A percentile compares a stretch with the other conserved stretches of the same genome.
Conservation (phyloP, 1,140 invertebrate species). For the Stegodyphus dumicola region DNA sequence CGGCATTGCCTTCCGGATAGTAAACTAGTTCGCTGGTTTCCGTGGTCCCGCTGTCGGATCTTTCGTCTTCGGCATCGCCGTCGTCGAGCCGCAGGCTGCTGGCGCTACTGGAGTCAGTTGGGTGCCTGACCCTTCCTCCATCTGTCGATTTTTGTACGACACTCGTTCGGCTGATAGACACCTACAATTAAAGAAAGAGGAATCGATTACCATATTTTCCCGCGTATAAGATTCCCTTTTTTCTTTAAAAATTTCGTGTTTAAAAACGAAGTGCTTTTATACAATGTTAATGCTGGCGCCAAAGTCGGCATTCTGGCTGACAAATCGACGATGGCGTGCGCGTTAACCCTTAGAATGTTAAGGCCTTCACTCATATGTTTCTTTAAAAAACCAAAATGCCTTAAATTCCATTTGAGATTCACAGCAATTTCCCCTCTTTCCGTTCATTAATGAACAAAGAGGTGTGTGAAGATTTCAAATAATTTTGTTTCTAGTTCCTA, state of each 20-base stretch:
- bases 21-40: constrained; percentile 58
- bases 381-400: too few species aligned
- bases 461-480: too few species aligned
- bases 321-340: too few species aligned
- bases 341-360: too few species aligned
- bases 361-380: too few species aligned
- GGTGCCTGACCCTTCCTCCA: constrained; percentile 43
- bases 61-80: constrained; percentile 79
- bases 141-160: neutral
- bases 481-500: too few species aligned
- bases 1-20: constrained; percentile 51
- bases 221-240: neutral
- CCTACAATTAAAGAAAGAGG: neutral
- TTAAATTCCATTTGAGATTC: too few species aligned
- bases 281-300: too few species aligned
- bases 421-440: too few species aligned
- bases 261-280: neutral
- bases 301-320: too few species aligned
- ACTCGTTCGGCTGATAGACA: constrained; percentile 18
- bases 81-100: constrained; percentile 73
- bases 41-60: constrained; percentile 59
- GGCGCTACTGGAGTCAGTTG: constrained; percentile 59
- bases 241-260: neutral
- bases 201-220: neutral
- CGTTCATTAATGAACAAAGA: too few species aligned